A percentile compares a stretch with the other conserved stretches of the same genome.
These are phyloP conservation scores for Daphoenositta chrysoptera DNA, from an alignment of 2,113 vertebrate species.

Conservation along the genomic window DNA sequence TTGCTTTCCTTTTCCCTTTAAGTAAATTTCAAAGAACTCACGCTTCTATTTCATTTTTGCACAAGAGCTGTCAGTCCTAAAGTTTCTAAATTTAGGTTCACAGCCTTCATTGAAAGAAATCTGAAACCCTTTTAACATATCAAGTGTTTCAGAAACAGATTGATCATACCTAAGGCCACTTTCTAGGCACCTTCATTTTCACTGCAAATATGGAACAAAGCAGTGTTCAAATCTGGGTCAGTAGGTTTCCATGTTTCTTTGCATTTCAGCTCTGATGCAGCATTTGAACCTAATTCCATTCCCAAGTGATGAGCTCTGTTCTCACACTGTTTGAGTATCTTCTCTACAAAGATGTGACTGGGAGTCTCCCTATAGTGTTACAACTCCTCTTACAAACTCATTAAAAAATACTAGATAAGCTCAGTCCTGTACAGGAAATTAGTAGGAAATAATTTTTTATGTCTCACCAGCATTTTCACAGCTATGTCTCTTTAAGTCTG, in stretches of 20 bases:
- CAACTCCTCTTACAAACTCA: neutral
- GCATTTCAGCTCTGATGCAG: neutral
- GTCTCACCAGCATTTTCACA: neutral
- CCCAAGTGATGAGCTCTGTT: neutral
- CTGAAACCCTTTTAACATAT: neutral
- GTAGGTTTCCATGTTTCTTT: neutral
- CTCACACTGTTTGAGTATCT: fast-evolving
- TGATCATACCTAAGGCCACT: neutral
- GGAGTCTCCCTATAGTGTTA: neutral
- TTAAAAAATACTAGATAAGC: neutral
- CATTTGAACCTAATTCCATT: neutral
- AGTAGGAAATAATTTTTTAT: neutral
- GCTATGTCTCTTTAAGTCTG: neutral
- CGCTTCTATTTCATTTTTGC: neutral
- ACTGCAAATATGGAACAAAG: neutral
- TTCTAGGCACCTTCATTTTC: neutral
- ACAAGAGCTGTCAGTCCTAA: neutral
- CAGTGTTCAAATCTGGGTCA: neutral
- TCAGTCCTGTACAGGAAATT: no score
- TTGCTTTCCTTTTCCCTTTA: neutral
- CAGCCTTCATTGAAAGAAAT: neutral
- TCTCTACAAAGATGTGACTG: neutral
- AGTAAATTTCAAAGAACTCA: neutral
- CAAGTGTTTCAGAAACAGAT: neutral
- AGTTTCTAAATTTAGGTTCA: neutral